phyloP scores from a whole-genome alignment of 2,888 invertebrate genomes.

The Pandemis cinnamomeana region DNA sequence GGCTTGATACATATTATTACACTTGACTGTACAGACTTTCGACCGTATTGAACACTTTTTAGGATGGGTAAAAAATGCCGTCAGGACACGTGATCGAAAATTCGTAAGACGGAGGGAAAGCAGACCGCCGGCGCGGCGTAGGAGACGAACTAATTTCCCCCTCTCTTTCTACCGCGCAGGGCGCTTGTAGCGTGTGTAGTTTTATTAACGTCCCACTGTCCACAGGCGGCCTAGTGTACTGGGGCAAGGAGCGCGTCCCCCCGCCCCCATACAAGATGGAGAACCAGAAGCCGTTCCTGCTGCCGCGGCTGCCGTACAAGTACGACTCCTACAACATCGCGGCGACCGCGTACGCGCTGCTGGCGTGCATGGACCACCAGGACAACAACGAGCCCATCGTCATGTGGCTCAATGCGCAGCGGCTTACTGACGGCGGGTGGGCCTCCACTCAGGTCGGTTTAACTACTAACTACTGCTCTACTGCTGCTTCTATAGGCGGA shows the following conservation, averaged over 20 bases:
- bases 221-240: constrained; percentile 91
- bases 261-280: constrained; percentile 93
- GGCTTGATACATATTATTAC: too few species aligned
- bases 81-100: too few species aligned
- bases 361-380: constrained; percentile 94
- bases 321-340: constrained; percentile 97
- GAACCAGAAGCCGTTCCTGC: constrained; percentile 95
- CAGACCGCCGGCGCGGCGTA: too few species aligned
- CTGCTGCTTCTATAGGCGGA: too few species aligned
- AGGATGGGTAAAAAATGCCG: too few species aligned
- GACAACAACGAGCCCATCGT: constrained; percentile 94
- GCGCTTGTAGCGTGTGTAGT: neutral
- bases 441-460: constrained; percentile 89
- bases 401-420: constrained; percentile 95
- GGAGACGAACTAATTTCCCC: too few species aligned
- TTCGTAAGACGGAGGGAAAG: too few species aligned
- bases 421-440: constrained; percentile 95
- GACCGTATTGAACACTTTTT: too few species aligned
- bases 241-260: constrained; percentile 92
- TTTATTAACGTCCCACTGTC: neutral
- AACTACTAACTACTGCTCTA: too few species aligned
- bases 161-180: too few species aligned
- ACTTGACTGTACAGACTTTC: too few species aligned
- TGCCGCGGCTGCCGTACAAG: constrained; percentile 94
- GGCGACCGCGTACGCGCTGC: constrained; percentile 95